Evolutionary conservation across 2,888 invertebrate genomes (phyloP).

Genomic region (Cheilosia vernalis): DNA sequence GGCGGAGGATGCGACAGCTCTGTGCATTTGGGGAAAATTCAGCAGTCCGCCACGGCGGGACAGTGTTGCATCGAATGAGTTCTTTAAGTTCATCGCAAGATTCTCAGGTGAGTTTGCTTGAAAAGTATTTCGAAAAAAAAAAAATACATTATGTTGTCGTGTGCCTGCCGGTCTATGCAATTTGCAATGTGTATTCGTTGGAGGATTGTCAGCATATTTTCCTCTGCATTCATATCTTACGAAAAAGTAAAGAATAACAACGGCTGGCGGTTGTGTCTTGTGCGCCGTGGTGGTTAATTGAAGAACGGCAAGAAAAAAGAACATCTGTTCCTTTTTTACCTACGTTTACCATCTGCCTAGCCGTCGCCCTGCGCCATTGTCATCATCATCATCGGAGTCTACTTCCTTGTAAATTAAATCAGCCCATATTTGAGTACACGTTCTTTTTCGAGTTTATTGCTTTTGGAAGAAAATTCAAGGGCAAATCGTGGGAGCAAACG

Average conservation of each 20-base stretch:
- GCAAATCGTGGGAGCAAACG: slow-evolving; percentile 55
- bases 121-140: background rate
- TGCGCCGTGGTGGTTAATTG: slow-evolving; percentile 21
- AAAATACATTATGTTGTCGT: background rate
- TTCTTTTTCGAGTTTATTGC: slow-evolving; percentile 33
- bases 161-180: background rate
- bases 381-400: slow-evolving; percentile 4
- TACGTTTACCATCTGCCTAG: slow-evolving; percentile 65
- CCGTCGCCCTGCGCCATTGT: background rate
- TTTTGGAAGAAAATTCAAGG: slow-evolving; percentile 50
- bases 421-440: slow-evolving; percentile 27
- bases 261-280: background rate
- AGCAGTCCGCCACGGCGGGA: slow-evolving; percentile 28
- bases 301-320: slow-evolving; percentile 35
- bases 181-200: slow-evolving; percentile 1
- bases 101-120: slow-evolving; percentile 66
- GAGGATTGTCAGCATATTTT: slow-evolving; percentile 22
- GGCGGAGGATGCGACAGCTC: slow-evolving; percentile 57
- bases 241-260: background rate
- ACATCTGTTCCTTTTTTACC: slow-evolving; percentile 68
- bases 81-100: slow-evolving; percentile 64
- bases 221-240: slow-evolving; percentile 12
- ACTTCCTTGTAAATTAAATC: slow-evolving; percentile 52
- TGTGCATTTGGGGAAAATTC: slow-evolving; percentile 53
- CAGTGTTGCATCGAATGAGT: slow-evolving; percentile 56